These are phyloP conservation scores for Metellina segmentata DNA, from an alignment of 2,888 invertebrate species.

Conservation along the genomic window DNA sequence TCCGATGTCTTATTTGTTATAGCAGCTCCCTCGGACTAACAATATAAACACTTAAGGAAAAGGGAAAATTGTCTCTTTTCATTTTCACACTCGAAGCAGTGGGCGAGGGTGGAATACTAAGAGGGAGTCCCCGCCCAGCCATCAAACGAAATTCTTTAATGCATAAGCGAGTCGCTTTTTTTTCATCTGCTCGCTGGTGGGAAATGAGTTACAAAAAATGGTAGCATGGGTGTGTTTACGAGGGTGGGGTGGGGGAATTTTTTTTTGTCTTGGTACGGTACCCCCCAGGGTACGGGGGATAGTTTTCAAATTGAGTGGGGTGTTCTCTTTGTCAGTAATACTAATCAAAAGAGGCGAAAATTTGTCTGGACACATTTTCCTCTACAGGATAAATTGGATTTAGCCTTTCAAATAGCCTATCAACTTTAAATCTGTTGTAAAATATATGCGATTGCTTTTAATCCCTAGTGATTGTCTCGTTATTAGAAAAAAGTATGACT, in stretches of 20 bases:
- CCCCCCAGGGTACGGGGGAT: too few relatives aligned
- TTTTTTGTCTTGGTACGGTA: too few relatives aligned
- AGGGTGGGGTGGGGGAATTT: not conserved
- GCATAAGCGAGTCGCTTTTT: slow-evolving; percentile 10
- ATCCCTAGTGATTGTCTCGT: too few relatives aligned
- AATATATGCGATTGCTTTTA: too few relatives aligned
- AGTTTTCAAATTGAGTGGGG: too few relatives aligned
- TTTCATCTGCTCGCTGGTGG: not conserved
- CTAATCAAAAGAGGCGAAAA: too few relatives aligned
- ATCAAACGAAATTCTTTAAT: slow-evolving; percentile 39
- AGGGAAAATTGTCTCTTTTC: slow-evolving; percentile 69
- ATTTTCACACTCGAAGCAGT: slow-evolving; percentile 63
- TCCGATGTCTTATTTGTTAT: slow-evolving; percentile 68
- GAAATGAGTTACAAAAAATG: slow-evolving; percentile 26
- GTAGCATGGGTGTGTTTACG: slow-evolving; percentile 9
- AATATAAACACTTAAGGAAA: slow-evolving; percentile 70
- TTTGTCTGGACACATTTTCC: too few relatives aligned
- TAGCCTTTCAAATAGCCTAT: too few relatives aligned
- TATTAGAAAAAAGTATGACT: too few relatives aligned
- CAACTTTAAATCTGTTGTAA: too few relatives aligned
- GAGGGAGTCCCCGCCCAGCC: not conserved
- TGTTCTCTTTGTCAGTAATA: too few relatives aligned
- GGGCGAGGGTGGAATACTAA: slow-evolving; percentile 61
- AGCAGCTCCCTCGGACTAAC: slow-evolving; percentile 49
- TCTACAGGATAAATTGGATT: too few relatives aligned